Evolutionary conservation across 2,113 vertebrate genomes (phyloP), one percentile per base, ranked within the genome.

Genomic region (Salvelinus sp.): DNA sequence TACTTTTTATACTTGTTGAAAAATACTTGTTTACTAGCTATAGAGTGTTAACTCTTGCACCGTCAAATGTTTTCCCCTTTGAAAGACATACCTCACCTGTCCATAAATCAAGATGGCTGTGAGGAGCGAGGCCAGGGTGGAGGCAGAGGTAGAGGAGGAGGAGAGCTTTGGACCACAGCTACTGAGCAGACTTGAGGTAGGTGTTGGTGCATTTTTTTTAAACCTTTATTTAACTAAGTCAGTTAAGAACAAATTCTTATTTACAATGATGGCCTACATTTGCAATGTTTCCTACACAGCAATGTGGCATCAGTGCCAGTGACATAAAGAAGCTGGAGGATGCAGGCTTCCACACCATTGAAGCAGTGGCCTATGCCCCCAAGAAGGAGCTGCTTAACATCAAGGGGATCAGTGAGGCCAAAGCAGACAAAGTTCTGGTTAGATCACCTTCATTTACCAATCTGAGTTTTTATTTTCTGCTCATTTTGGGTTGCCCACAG

Each of bases 371-470:
- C n/a, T 98, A 98, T 2, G 95, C 96, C 0, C 97, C 97, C 2
- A 98, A 98, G 91, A 99, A 99, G 79, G 97, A 99, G 82, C 90
- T 99, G 38, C 94, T 98, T 60, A 96, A 95, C 85, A 98, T 99
- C 82, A 99, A 99, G 82, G 97, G 97, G 79, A 98, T 99, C 90
- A 99, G 97, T 5, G 97, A 99, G 87, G 95, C 97, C 81, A 99
- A 98, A 90, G 97, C 98, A 0, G 98, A 98, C 77, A 99, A 99
- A 86, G 94, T 98, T 73, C 84, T 98, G 88, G 97, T 99, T 90
- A 94, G 95, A 20, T 50, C 6, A 5, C 50, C 50, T 54, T 54
- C 50, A 54, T 54, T 18, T 54, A 5, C 50, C 50, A 54, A 5
- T 14, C 16, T 54, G 13, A 16, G 50, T 4, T 16, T 18, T 16